Percentiles rank a stretch among this genome's conserved stretches.
These are phyloP conservation scores for Sebastes hubbsi DNA, from an alignment of 2,797 vertebrate species.

Conservation along the genomic window DNA sequence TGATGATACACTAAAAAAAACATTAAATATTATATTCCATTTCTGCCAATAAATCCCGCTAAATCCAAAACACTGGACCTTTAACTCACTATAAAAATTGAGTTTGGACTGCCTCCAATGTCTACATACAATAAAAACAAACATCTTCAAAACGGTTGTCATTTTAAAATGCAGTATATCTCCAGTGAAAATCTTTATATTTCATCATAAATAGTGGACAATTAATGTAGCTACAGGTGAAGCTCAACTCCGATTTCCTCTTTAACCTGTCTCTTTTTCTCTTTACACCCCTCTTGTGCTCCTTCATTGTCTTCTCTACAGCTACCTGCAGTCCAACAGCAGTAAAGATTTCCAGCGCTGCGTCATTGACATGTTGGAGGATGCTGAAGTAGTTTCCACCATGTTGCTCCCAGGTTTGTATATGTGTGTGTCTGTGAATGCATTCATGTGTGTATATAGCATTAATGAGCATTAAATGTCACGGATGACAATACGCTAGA, in stretches of 20 bases:
- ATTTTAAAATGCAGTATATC: not conserved
- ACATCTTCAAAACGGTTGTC: not conserved
- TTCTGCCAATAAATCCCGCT: too few relatives aligned
- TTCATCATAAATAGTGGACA: not conserved
- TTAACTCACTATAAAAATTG: not conserved
- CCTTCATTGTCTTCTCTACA: constrained; percentile 44
- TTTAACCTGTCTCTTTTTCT: not conserved
- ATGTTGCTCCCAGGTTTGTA: constrained; percentile 93
- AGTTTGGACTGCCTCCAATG: too few relatives aligned
- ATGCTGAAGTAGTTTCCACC: constrained; percentile 91
- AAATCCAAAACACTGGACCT: not conserved
- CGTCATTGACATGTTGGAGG: constrained; percentile 89
- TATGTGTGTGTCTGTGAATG: not conserved
- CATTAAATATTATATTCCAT: too few relatives aligned
- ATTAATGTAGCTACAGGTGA: not conserved
- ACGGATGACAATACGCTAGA: not conserved
- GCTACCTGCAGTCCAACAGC: constrained; percentile 90
- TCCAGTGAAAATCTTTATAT: not conserved
- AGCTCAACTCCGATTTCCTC: not conserved
- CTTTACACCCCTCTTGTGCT: not conserved
- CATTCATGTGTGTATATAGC: not conserved
- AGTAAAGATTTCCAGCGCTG: constrained; percentile 93
- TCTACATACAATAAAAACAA: not conserved
- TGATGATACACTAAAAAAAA: too few relatives aligned
- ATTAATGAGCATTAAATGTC: not conserved